Evolutionary conservation across 2,113 vertebrate species (phyloP).

Genomic region (Python bivittatus): DNA sequence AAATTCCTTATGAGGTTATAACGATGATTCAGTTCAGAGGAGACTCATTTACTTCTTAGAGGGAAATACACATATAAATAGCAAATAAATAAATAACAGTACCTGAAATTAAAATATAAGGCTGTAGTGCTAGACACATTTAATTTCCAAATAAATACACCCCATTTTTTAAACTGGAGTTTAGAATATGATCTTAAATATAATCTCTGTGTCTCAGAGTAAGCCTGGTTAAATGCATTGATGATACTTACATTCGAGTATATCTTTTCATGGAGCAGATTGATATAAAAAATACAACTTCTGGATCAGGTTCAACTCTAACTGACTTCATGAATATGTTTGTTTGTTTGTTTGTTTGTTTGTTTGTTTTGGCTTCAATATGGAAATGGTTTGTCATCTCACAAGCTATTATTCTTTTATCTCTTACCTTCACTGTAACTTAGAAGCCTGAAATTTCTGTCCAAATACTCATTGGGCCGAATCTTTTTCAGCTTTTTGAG

Average conservation of each 20-base stretch:
- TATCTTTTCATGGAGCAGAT: background rate
- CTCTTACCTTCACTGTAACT: background rate
- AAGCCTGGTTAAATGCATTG: background rate
- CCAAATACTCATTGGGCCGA: background rate
- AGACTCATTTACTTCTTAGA: background rate
- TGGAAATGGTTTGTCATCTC: background rate
- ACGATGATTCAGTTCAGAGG: background rate
- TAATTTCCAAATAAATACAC: background rate
- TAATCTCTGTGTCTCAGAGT: background rate
- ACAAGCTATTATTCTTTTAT: background rate
- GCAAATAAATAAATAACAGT: constrained; percentile 8
- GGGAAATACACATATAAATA: background rate
- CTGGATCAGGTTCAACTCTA: background rate
- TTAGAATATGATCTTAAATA: background rate
- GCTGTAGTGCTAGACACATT: background rate
- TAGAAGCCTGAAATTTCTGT: background rate
- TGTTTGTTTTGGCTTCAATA: background rate
- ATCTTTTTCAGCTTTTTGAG: background rate
- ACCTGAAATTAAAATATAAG: constrained; percentile 24
- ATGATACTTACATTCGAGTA: background rate
- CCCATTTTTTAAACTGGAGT: background rate
- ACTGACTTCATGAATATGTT: background rate
- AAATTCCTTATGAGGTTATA: background rate
- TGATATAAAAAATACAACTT: background rate
- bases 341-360: background rate